A percentile compares a stretch with the other conserved stretches of the same genome.
Evolutionary conservation across 2,888 invertebrate species (phyloP).

Genomic region (Eledona agricola): DNA sequence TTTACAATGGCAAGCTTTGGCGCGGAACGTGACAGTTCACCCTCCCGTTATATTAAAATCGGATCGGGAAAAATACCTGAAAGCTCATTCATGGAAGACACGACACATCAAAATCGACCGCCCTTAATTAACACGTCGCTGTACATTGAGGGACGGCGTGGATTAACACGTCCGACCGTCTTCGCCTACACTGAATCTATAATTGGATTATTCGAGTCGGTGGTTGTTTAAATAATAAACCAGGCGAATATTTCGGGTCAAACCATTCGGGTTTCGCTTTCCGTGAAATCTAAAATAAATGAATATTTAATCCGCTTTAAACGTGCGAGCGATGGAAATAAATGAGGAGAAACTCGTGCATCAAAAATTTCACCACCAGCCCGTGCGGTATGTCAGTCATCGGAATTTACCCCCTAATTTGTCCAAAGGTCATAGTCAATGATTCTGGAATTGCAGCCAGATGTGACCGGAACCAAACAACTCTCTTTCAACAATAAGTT

Average conservation of each 20-base stretch:
- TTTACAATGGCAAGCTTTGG: constrained; percentile 14
- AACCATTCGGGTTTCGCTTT: constrained; percentile 4
- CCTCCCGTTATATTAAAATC: constrained; percentile 17
- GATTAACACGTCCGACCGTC: constrained; percentile 19
- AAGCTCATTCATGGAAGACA: too few relatives aligned
- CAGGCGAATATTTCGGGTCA: constrained; percentile 2
- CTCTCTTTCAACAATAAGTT: constrained; percentile 17
- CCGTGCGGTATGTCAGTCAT: constrained; percentile 20
- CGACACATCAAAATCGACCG: constrained; percentile 3
- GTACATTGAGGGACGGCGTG: background rate
- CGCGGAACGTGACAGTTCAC: constrained; percentile 23
- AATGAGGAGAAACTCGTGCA: constrained; percentile 7
- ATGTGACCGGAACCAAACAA: constrained; percentile 32
- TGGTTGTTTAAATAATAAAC: constrained; percentile 20
- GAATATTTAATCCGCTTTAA: constrained; percentile 17
- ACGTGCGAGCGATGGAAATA: constrained; percentile 11
- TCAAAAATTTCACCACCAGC: constrained; percentile 19
- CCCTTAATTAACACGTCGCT: constrained; percentile 9
- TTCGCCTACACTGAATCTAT: constrained; percentile 7
- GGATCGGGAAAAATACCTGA: constrained; percentile 1
- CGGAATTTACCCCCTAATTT: constrained; percentile 35
- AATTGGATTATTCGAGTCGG: constrained; percentile 18
- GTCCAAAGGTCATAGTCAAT: constrained; percentile 30
- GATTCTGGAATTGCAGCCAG: constrained; percentile 34
- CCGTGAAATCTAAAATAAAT: constrained; percentile 2